Conservation (phyloP, 2,797 vertebrate genomes). For the Sternarchorhynchus goeldii region DNA sequence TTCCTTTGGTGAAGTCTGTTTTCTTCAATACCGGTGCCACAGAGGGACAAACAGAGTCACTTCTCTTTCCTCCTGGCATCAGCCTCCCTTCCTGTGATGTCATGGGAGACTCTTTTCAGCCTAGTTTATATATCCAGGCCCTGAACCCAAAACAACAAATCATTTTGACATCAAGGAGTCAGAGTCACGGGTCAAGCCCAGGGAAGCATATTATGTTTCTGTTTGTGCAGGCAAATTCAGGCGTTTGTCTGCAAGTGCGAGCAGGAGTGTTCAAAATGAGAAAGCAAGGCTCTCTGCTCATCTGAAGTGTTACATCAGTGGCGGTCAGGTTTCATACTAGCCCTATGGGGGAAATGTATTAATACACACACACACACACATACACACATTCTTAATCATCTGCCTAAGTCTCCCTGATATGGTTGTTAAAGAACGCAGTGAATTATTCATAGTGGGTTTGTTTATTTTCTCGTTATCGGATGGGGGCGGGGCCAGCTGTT, state of each 20-base stretch:
- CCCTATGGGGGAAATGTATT: constrained; percentile 53
- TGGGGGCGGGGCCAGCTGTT: constrained; percentile 62
- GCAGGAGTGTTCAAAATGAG: neutral
- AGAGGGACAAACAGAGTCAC: constrained; percentile 47
- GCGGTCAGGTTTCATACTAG: constrained; percentile 45
- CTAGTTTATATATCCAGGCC: constrained; percentile 36
- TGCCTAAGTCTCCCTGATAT: constrained; percentile 59
- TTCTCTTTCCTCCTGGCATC: constrained; percentile 53
- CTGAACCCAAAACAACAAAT: constrained; percentile 8
- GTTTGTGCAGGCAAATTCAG: constrained; percentile 32
- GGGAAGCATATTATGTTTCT: constrained; percentile 23
- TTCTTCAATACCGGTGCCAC: constrained; percentile 41
- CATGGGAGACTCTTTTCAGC: constrained; percentile 41
- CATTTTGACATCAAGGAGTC: constrained; percentile 34
- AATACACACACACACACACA: constrained; percentile 40
- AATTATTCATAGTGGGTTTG: constrained; percentile 65
- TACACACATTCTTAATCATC: constrained; percentile 55
- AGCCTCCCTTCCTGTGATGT: constrained; percentile 50
- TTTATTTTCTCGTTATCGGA: constrained; percentile 55
- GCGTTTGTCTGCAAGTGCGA: constrained; percentile 24
- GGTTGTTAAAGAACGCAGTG: constrained; percentile 65
- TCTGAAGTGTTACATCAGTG: constrained; percentile 38
- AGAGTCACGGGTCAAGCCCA: constrained; percentile 21
- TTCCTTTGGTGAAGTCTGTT: constrained; percentile 49
- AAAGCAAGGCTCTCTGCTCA: constrained; percentile 24